These are phyloP conservation scores for Hypomecis atomaria DNA, from an alignment of 2,888 invertebrate genomes.

Conservation along the genomic window DNA sequence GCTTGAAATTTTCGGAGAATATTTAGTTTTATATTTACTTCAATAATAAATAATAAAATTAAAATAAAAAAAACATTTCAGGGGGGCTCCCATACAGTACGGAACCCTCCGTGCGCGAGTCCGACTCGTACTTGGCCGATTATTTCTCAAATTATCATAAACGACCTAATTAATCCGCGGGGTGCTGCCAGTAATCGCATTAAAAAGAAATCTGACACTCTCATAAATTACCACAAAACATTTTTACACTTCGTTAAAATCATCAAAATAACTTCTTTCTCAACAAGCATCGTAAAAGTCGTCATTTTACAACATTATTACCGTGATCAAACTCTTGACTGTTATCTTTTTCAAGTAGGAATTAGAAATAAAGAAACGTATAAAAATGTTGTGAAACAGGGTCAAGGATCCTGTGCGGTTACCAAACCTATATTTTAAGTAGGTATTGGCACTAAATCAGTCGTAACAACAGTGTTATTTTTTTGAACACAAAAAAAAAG, in stretches of 20 bases:
- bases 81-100: too few species aligned
- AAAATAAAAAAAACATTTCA: too few species aligned
- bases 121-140: too few species aligned
- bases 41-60: too few species aligned
- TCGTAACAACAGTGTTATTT: too few species aligned
- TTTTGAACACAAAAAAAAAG: too few species aligned
- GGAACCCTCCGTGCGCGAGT: too few species aligned
- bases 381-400: conserved; percentile 3
- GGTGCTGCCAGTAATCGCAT: background rate
- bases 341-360: conserved; percentile 16
- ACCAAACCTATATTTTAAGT: background rate
- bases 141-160: background rate
- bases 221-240: conserved; percentile 6
- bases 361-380: conserved; percentile 22
- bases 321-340: conserved; percentile 7
- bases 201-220: background rate
- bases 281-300: conserved; percentile 18
- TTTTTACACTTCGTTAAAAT: conserved; percentile 4
- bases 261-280: conserved; percentile 16
- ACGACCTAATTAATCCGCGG: background rate
- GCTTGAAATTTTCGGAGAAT: too few species aligned
- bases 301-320: conserved; percentile 14
- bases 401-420: conserved; percentile 6
- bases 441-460: too few species aligned
- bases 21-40: too few species aligned